These are phyloP conservation scores for Leptinotarsa rubiginosa DNA, from an alignment of 2,888 invertebrate genomes.

Conservation along the genomic window DNA sequence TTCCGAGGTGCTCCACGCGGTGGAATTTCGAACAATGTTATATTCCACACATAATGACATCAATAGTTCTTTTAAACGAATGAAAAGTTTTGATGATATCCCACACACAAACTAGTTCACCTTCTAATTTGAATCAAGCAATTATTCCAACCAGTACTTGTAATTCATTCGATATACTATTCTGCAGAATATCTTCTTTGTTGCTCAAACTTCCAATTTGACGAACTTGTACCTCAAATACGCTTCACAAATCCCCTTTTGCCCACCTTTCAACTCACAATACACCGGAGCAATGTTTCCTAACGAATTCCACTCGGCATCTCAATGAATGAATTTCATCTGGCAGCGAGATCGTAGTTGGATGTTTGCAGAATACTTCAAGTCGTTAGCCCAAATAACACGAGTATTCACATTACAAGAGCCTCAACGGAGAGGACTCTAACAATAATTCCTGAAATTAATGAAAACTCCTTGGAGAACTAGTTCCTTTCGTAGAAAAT, in stretches of 20 bases:
- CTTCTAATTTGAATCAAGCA: too few species aligned
- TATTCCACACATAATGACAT: too few species aligned
- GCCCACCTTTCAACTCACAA: conserved; percentile 1
- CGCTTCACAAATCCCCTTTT: neutral
- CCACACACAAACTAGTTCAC: too few species aligned
- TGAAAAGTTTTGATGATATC: too few species aligned
- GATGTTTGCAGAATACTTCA: conserved; percentile 22
- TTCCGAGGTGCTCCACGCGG: too few species aligned
- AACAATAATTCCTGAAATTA: conserved; percentile 6
- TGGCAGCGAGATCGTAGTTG: conserved; percentile 14
- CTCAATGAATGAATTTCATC: conserved; percentile 7
- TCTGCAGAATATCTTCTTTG: neutral
- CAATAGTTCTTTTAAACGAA: too few species aligned
- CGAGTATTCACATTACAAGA: conserved; percentile 13
- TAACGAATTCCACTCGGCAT: neutral
- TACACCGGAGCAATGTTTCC: neutral
- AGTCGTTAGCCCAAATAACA: conserved; percentile 19
- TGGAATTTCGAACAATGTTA: too few species aligned
- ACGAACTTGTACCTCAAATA: neutral
- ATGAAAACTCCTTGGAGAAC: neutral
- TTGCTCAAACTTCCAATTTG: neutral
- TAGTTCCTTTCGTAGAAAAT: neutral
- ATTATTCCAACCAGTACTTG: too few species aligned
- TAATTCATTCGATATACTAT: neutral
- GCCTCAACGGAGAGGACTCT: neutral